Percentiles rank a stretch among this genome's conserved stretches.
Evolutionary conservation across 2,797 vertebrate genomes (phyloP).

Genomic region (Orientallactaga sibirica): DNA sequence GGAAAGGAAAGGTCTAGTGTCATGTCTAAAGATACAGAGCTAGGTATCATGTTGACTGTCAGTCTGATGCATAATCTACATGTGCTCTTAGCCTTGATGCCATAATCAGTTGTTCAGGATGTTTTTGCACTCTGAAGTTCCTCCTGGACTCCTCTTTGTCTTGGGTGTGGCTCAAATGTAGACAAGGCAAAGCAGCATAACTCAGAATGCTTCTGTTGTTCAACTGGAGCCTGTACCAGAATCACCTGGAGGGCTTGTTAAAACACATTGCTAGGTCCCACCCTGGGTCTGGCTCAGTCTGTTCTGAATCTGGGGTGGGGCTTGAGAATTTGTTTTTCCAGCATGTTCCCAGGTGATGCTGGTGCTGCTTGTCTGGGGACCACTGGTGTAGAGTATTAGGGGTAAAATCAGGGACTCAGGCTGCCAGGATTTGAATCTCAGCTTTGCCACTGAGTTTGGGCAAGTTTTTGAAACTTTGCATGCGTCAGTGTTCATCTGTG

Average conservation of each 20-base stretch:
- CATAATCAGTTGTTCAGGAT: conserved; percentile 29
- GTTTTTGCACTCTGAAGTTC: conserved; percentile 60
- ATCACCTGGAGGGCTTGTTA: conserved; percentile 39
- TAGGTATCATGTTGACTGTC: background rate
- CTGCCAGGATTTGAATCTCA: background rate
- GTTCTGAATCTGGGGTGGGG: conserved; percentile 19
- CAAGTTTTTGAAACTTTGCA: conserved; percentile 24
- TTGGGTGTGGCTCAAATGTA: conserved; percentile 59
- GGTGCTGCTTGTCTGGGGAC: background rate
- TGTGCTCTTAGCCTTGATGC: background rate
- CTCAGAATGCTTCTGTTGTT: background rate
- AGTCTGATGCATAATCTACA: background rate
- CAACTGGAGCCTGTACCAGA: background rate
- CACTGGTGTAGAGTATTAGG: background rate
- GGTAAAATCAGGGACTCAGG: conserved; percentile 8
- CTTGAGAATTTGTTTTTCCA: conserved; percentile 59
- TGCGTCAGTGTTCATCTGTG: conserved; percentile 41
- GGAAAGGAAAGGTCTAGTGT: conserved; percentile 29
- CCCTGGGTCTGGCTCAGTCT: conserved; percentile 47
- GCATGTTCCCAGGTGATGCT: conserved; percentile 38
- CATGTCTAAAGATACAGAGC: background rate
- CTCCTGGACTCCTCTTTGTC: conserved; percentile 40
- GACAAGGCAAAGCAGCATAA: conserved; percentile 46
- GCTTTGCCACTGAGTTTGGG: background rate
- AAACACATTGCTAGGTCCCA: conserved; percentile 37